Evolutionary conservation across 1,140 invertebrate genomes (phyloP), one percentile per base, ranked within the genome.

Genomic region (Drosophila pandora): DNA sequence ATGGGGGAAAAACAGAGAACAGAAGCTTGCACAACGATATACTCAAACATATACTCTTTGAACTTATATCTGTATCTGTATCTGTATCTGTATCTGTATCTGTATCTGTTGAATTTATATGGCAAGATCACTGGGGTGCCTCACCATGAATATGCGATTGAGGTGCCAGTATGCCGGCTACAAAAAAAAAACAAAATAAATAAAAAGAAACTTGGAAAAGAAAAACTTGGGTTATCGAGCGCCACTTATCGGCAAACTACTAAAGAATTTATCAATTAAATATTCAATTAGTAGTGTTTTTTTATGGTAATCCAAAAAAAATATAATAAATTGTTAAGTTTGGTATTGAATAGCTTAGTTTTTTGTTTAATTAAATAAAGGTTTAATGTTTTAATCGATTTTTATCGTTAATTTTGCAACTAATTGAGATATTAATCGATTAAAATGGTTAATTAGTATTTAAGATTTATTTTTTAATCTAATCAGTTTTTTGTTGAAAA

Each of bases 81-180:
- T 10, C 61, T 28, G 47, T 48, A 25, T 25, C 34, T 39, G 17
- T 17, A 63, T 39, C 57, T 60, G 13, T 22, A 37, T 10, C 61
- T 28, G 47, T 48, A 25, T 25, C 34, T 39, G 17, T 17, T n/a
- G 2, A 37, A 37, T 37, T 5, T 43, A 43, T 43, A 43, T 17
- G 41, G 41, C 13, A 21, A 43, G 8, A 43, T 43, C 41, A 17
- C 45, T 50, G 63, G 22, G 63, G 62, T 37, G 62, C 67, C 47
- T 37, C 60, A 32, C 22, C 48, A 68, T 54, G 64, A 67, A 67
- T 67, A 67, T 67, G 59, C 59, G 47, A 64, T 43, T 6, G 25
- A 60, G 58, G 48, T 56, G 52, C 8, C 43, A 13, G n/a, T n/a
- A 28, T 56, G 52, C 8, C 43, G 23, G n/a, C 23, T 9, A 12